Percentiles rank a stretch among this genome's conserved stretches.
phyloP scores from a whole-genome alignment of 2,113 vertebrate species.

The Elephas maximus region DNA sequence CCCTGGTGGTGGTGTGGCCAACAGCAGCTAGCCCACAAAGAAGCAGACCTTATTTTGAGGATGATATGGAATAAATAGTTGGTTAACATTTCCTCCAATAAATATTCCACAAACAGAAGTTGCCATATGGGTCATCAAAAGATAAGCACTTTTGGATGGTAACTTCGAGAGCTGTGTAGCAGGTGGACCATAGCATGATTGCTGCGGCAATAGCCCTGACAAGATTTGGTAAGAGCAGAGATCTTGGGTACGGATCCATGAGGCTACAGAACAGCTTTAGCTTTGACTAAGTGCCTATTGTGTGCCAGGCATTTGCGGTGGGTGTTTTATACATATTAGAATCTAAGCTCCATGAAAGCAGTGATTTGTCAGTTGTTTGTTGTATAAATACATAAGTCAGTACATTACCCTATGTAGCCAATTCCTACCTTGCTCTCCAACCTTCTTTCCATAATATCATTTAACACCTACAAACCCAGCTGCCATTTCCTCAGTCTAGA shows the following conservation, averaged over 20 bases:
- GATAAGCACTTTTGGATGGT: neutral
- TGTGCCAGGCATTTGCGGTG: no score
- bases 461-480: neutral
- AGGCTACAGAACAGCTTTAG: neutral
- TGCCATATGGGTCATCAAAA: neutral
- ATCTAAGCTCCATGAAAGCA: neutral
- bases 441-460: neutral
- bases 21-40: slow-evolving; percentile 7
- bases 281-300: neutral
- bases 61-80: slow-evolving; percentile 4
- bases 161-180: neutral
- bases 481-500: neutral
- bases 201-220: neutral
- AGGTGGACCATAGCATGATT: neutral
- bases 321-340: neutral
- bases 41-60: slow-evolving; percentile 26
- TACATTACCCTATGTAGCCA: neutral
- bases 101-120: neutral
- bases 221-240: neutral
- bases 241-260: neutral
- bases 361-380: neutral
- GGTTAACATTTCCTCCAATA: slow-evolving; percentile 39
- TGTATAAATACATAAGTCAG: neutral
- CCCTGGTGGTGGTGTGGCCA: neutral
- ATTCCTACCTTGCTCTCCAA: neutral